These are phyloP conservation scores for Mobula hypostoma DNA, from an alignment of 2,113 vertebrate species.

Conservation along the genomic window DNA sequence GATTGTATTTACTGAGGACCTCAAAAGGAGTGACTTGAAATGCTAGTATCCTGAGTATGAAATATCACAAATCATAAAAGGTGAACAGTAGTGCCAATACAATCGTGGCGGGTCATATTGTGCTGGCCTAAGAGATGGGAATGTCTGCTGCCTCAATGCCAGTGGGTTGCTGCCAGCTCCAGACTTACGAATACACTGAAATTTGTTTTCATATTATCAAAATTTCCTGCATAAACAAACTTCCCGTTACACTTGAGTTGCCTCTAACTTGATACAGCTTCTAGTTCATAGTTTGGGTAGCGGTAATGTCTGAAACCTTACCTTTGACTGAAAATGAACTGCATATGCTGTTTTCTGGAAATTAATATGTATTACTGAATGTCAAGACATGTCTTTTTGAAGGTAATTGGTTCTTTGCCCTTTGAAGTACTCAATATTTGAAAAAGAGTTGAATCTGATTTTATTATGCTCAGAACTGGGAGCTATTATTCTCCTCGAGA, in stretches of 20 bases:
- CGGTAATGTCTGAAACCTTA: neutral
- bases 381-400: neutral
- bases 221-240: too few relatives aligned
- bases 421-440: neutral
- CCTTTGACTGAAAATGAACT: neutral
- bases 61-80: too few relatives aligned
- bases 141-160: too few relatives aligned
- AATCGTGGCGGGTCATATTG: too few relatives aligned
- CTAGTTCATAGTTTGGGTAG: neutral
- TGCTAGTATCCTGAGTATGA: too few relatives aligned
- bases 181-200: too few relatives aligned
- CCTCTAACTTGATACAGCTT: neutral
- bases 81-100: too few relatives aligned
- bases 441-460: neutral
- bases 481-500: neutral
- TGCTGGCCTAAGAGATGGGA: too few relatives aligned
- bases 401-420: neutral
- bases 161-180: too few relatives aligned
- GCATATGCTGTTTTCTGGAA: neutral
- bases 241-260: neutral
- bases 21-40: too few relatives aligned
- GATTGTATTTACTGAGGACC: too few relatives aligned
- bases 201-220: too few relatives aligned
- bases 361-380: neutral
- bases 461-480: neutral